Evolutionary conservation across 2,888 invertebrate species (phyloP), one percentile per base, ranked within the genome.

Genomic region (Netelia fuscicornis): DNA sequence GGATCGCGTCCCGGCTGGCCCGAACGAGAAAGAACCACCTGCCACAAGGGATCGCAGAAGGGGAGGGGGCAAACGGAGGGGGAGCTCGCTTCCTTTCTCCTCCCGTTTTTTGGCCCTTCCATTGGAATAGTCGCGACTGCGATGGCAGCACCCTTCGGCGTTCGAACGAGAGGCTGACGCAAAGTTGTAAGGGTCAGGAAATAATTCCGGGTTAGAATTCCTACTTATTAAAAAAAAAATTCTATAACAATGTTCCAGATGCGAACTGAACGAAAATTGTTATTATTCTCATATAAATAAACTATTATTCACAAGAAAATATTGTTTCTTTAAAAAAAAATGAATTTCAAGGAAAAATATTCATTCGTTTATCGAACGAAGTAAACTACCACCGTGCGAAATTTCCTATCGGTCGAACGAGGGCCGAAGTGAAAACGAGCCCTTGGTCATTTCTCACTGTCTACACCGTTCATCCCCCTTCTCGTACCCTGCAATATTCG

Each of bases 11-110:
- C 84, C 81, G 83, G 85, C 89, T 89, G 89, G 91, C 91, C 90
- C 89, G 88, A 86, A 90, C 90, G 88, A 90, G 89, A 89, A 90
- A 90, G 91, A 93, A 91, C 92, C 93, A 93, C 93, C 93, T 93
- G 93, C 93, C 93, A 89, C 88, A 88, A 84, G 85, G 87, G 89
- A 88, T 89, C 90, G 87, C 17, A 17, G 17, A 17, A 17, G 17
- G 17, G 17, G 17, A 17, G 17, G 17, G 17, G 17, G 17, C 17
- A 17, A 17, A 17, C 88, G 89, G 89, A 88, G 91, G 90, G 89
- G 88, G 91, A 89, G 89, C 90, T 86, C 86, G 86, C 84, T 68
- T 48, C 48, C 65, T 37, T 75, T 80, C 77, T 17, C 42, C 62
- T 52, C 30, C 52, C n/a, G 17, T 30, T 44, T 30, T 81, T 78